phyloP scores from a whole-genome alignment of 2,113 vertebrate genomes.

The Dryoscopus gambensis region DNA sequence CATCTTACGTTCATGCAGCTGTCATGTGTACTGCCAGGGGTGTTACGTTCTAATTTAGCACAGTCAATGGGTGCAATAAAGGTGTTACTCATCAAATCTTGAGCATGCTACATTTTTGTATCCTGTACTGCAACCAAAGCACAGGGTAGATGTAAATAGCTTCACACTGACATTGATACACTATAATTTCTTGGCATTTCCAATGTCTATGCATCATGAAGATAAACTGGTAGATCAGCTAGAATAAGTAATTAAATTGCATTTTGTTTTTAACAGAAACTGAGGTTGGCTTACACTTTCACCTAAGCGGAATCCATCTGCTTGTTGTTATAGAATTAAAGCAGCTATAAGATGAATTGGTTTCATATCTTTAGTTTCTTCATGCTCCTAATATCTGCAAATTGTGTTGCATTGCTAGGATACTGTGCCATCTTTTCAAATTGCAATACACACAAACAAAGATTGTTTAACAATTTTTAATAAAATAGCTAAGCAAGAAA shows the following conservation, averaged over 20 bases:
- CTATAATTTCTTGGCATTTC: not conserved
- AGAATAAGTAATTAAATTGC: not conserved
- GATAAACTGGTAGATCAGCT: not conserved
- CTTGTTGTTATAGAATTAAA: not conserved
- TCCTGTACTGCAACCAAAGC: not conserved
- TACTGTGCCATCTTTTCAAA: not conserved
- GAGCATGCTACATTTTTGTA: not conserved
- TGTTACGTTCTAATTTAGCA: slow-evolving; percentile 15
- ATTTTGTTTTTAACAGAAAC: slow-evolving; percentile 7
- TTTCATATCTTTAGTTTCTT: not conserved
- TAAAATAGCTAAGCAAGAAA: not conserved
- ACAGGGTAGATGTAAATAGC: not conserved
- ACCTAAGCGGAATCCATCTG: not conserved
- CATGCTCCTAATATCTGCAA: not conserved
- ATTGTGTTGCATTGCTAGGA: not conserved
- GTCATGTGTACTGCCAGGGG: not conserved
- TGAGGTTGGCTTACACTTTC: not conserved
- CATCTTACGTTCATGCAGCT: not conserved
- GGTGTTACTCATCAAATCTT: slow-evolving; percentile 14
- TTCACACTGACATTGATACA: not conserved
- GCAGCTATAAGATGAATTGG: not conserved
- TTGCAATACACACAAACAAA: not conserved
- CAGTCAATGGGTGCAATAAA: slow-evolving; percentile 2
- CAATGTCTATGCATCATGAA: not conserved
- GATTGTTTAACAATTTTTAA: not conserved